These are phyloP conservation scores for Meghimatium bilineatum DNA, from an alignment of 2,888 invertebrate species.

Conservation along the genomic window DNA sequence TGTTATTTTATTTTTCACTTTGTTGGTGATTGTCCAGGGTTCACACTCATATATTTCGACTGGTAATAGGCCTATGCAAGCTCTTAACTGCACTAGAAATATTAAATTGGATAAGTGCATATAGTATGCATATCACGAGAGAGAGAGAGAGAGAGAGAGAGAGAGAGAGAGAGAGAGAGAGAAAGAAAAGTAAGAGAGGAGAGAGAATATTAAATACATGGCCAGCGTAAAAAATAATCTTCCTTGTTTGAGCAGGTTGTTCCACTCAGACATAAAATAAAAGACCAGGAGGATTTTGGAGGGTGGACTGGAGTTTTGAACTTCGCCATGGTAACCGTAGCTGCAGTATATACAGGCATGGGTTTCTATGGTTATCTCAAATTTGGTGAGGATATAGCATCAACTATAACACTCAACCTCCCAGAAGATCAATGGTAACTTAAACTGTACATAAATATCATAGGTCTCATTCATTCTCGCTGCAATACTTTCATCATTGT, in stretches of 20 bases:
- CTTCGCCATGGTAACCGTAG: slow-evolving; percentile 91
- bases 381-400: slow-evolving; percentile 87
- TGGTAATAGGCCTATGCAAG: too few relatives aligned
- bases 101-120: too few relatives aligned
- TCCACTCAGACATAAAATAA: slow-evolving; percentile 95
- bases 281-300: slow-evolving; percentile 88
- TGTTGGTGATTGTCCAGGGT: too few relatives aligned
- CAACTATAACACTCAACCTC: slow-evolving; percentile 91
- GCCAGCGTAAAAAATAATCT: background rate
- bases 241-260: slow-evolving; percentile 82
- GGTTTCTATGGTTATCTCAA: slow-evolving; percentile 95
- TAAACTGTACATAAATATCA: background rate
- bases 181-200: background rate
- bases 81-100: too few relatives aligned
- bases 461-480: too few relatives aligned
- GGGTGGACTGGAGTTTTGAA: slow-evolving; percentile 88
- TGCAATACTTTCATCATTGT: too few relatives aligned
- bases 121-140: too few relatives aligned
- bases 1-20: too few relatives aligned
- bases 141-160: background rate
- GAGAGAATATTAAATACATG: background rate
- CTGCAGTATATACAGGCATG: slow-evolving; percentile 87
- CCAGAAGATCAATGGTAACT: slow-evolving; percentile 78
- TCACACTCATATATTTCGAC: too few relatives aligned
- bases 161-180: background rate